Base-by-base conservation (phyloP, 2,797 vertebrate genomes). In the Presbytis comata region DNA sequence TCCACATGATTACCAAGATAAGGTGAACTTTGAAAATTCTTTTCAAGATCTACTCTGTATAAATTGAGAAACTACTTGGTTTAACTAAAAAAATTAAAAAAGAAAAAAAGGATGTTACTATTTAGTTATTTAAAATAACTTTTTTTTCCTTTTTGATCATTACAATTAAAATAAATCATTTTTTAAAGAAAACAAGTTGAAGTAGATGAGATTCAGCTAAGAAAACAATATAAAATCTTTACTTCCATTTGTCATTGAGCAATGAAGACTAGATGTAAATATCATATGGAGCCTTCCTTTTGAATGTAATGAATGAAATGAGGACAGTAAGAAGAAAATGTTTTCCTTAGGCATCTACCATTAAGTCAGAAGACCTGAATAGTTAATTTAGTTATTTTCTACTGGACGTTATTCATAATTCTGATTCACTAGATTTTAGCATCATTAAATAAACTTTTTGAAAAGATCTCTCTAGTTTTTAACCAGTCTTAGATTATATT, bases 31-130 rank as follows among this genome's bases (percentile, higher is more conserved):
- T 61, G 39, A 95, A 97, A 93, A 81, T 36, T 36, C 19, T 44
- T 96, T 94, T 61, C 48, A 74, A 95, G 41, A 87, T 78, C 90
- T 95, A 36, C 85, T 8, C 78, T 36, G 53, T 5, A 89, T 48
- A 80, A 86, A 83, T 14, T 89, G 39, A 41, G 57, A 80, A 13
- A 86, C 4, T 16, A 8, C 14, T 79, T 67, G 14, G 7, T 74
- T 70, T 55, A 39, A 11, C 21, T 3, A 21, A 59, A 80, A 83
- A n/a, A 72, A 39, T 12, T 10, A 3, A 22, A 22, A 21, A 36
- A 17, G 8, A 21, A 21, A 39, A 28, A 24, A 59, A 22, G 6
- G 10, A 78, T 44, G 2, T 33, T 59, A 64, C 0, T 53, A 53
- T 30, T 75, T 33, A 75, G 61, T 78, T 16, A 36, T 64, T 94